Evolutionary conservation across 2,113 vertebrate genomes (phyloP).

Genomic region (Chaetodon auriga): DNA sequence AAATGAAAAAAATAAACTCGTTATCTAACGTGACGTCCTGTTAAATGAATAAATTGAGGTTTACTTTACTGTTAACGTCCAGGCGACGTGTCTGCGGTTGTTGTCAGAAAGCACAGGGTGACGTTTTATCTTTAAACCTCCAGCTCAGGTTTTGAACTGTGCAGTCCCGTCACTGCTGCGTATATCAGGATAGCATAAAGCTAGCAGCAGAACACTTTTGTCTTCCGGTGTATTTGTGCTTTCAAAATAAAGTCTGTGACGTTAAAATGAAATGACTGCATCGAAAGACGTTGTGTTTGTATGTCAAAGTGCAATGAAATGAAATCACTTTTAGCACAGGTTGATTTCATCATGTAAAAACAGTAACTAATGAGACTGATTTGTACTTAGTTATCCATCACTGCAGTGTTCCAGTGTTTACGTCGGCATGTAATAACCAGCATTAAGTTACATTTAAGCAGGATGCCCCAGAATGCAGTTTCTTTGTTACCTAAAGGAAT

Average conservation of each 20-base stretch:
- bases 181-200: not conserved
- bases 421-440: too few species aligned
- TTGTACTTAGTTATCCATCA: too few species aligned
- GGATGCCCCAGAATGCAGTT: too few species aligned
- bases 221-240: not conserved
- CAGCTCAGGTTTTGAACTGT: rapidly evolving
- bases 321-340: too few species aligned
- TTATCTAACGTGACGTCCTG: not conserved
- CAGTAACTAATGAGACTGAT: too few species aligned
- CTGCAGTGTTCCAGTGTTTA: too few species aligned
- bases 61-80: not conserved
- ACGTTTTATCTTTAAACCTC: rapidly evolving
- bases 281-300: not conserved
- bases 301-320: too few species aligned
- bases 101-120: rapidly evolving
- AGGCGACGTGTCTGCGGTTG: not conserved
- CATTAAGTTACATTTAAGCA: too few species aligned
- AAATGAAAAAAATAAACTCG: too few species aligned
- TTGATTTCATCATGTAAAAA: too few species aligned
- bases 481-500: too few species aligned
- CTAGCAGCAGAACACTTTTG: not conserved
- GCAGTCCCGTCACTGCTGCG: not conserved
- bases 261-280: not conserved
- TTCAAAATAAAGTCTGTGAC: conserved; percentile 23
- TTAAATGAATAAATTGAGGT: not conserved